These are phyloP conservation scores for Chloebia gouldiae DNA, from an alignment of 2,113 vertebrate genomes.

Conservation along the genomic window DNA sequence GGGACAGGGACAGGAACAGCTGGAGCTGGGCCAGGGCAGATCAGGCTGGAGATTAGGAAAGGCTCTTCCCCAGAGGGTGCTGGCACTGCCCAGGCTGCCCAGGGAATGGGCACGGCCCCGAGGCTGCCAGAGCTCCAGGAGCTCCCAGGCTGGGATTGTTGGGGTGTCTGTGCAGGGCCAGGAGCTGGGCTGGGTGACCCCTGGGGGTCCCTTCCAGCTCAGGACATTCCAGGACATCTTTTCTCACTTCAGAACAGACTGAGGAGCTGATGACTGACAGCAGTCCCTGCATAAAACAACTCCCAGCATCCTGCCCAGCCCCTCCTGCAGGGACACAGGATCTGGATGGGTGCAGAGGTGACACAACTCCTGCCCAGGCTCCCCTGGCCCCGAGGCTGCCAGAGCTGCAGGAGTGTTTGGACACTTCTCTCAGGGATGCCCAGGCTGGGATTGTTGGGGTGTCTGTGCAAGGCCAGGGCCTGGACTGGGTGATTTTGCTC, in stretches of 20 bases:
- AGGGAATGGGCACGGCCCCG: neutral
- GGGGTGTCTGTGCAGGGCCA: neutral
- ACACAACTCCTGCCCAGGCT: neutral
- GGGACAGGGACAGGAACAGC: neutral
- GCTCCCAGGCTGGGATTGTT: neutral
- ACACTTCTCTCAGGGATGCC: too few relatives aligned
- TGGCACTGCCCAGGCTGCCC: neutral
- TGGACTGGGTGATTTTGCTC: neutral
- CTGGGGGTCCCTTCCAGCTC: neutral
- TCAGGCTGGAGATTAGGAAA: accelerated
- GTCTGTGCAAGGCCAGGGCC: neutral
- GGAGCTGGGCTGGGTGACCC: accelerated
- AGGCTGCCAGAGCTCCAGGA: neutral
- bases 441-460: neutral
- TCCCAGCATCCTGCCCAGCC: accelerated
- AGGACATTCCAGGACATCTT: neutral
- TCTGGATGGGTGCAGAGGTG: accelerated
- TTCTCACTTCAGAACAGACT: neutral
- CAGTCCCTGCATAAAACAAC: neutral
- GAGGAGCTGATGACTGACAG: neutral
- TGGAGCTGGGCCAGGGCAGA: neutral
- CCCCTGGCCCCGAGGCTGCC: too few relatives aligned
- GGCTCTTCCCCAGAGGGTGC: neutral
- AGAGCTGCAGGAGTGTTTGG: too few relatives aligned
- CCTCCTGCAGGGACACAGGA: accelerated